Conservation (phyloP, 2,888 invertebrate species). For the Drosophila falleni region DNA sequence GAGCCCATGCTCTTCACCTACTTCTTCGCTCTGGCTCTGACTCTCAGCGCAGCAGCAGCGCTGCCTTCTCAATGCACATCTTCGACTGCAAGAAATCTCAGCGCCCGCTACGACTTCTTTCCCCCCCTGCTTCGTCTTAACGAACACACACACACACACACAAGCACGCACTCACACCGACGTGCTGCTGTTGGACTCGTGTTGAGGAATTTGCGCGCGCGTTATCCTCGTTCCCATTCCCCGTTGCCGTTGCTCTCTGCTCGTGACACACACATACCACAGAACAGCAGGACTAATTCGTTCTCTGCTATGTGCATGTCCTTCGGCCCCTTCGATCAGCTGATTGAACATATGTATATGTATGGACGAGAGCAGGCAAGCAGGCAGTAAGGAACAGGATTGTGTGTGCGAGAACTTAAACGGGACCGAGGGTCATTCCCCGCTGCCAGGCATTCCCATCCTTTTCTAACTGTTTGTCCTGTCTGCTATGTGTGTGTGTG, state of each 20-base stretch:
- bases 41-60: background rate
- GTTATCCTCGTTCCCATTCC: slow-evolving; percentile 58
- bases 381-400: slow-evolving; percentile 42
- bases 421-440: slow-evolving; percentile 65
- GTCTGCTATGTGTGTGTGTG: slow-evolving; percentile 21
- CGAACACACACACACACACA: slow-evolving; percentile 7
- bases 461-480: slow-evolving; percentile 69
- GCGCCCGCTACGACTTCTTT: slow-evolving; percentile 48
- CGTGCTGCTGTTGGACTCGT: slow-evolving; percentile 61
- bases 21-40: slow-evolving; percentile 54
- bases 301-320: slow-evolving; percentile 67
- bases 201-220: slow-evolving; percentile 80
- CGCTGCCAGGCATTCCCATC: slow-evolving; percentile 57
- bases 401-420: slow-evolving; percentile 44
- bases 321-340: slow-evolving; percentile 71
- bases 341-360: slow-evolving; percentile 71
- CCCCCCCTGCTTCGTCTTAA: slow-evolving; percentile 49
- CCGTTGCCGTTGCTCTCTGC: slow-evolving; percentile 39
- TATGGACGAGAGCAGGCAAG: slow-evolving; percentile 32
- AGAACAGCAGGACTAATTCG: slow-evolving; percentile 77
- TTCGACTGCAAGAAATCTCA: slow-evolving; percentile 68
- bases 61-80: slow-evolving; percentile 48
- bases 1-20: slow-evolving; percentile 72
- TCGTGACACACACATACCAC: slow-evolving; percentile 73
- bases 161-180: slow-evolving; percentile 13